Base-by-base conservation (phyloP, 2,888 invertebrate species). In the Pediacus dermestoides region DNA sequence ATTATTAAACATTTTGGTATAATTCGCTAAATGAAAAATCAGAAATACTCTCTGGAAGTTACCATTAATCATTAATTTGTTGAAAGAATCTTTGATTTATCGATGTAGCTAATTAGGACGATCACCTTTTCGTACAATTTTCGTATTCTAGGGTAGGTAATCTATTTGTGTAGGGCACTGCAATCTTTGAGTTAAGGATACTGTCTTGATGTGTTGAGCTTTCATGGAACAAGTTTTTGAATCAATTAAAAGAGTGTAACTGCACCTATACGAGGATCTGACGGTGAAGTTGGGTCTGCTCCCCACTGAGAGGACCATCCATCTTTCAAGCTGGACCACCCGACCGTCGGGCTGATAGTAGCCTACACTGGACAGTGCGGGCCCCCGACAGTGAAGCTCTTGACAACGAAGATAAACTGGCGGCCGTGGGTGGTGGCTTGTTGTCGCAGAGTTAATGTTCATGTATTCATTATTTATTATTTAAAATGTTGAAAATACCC, bases 361-460 rank as follows among this genome's bases (percentile, higher is more conserved):
- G 64, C 62, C 42, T 59, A 53, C 54, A 52, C 50, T 46, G 58
- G 54, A 56, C 56, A 52, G 41, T 45, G 51, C 46, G 42, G 56
- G 55, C 61, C 65, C 59, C 63, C 65, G 60, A 61, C 64, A 46
- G 64, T 50, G 63, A 59, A 48, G 56, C 46, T 60, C 61, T 58
- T 58, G 62, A 61, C 59, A 57, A 60, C 57, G 37, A 55, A 67
- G 67, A 66, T 67, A 66, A 66, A 67, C 64, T 60, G 63, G 60
- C 58, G 48, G 46, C 66, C 59, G 67, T 67, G 67, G 67, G 67
- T 67, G 67, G 67, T 63, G 64, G 63, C 63, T 60, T 64, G 66
- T 64, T 64, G 66, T 66, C 65, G 63, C 64, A 51, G 60, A 59
- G 60, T 61, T 66, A 66, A 65, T 66, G 66, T 58, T 55, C 60